Evolutionary conservation across 2,113 vertebrate species (phyloP).

Genomic region (Solea solea): DNA sequence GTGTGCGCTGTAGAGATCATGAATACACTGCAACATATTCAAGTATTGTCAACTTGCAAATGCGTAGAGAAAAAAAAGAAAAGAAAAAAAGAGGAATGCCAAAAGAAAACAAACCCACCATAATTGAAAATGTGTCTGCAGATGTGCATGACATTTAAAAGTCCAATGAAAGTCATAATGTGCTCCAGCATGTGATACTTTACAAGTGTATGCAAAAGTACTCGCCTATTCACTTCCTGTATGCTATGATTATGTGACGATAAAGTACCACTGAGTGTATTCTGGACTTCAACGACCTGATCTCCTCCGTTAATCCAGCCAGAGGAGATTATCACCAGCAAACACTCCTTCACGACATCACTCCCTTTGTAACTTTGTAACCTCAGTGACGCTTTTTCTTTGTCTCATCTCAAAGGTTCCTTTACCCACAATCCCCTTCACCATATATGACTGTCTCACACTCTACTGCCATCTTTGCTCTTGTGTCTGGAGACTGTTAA

Average conservation of each 20-base stretch:
- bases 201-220: constrained; percentile 66
- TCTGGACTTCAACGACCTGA: constrained; percentile 39
- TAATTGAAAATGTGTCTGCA: constrained; percentile 80
- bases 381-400: constrained; percentile 33
- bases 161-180: constrained; percentile 82
- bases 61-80: constrained; percentile 82
- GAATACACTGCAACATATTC: constrained; percentile 84
- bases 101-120: constrained; percentile 59
- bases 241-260: constrained; percentile 36
- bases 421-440: constrained; percentile 25
- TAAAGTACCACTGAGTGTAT: constrained; percentile 32
- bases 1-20: constrained; percentile 86
- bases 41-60: constrained; percentile 99
- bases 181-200: constrained; percentile 80
- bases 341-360: constrained; percentile 18
- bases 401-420: constrained; percentile 31
- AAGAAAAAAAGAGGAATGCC: constrained; percentile 79
- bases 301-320: constrained; percentile 45
- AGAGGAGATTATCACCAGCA: constrained; percentile 30
- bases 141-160: constrained; percentile 84
- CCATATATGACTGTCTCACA: constrained; percentile 27
- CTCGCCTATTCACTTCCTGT: constrained; percentile 50
- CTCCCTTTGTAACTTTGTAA: constrained; percentile 20
- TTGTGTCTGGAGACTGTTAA: constrained; percentile 39
- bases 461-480: constrained; percentile 24